phyloP scores from a whole-genome alignment of 2,888 invertebrate species.

The Andrena minutula region DNA sequence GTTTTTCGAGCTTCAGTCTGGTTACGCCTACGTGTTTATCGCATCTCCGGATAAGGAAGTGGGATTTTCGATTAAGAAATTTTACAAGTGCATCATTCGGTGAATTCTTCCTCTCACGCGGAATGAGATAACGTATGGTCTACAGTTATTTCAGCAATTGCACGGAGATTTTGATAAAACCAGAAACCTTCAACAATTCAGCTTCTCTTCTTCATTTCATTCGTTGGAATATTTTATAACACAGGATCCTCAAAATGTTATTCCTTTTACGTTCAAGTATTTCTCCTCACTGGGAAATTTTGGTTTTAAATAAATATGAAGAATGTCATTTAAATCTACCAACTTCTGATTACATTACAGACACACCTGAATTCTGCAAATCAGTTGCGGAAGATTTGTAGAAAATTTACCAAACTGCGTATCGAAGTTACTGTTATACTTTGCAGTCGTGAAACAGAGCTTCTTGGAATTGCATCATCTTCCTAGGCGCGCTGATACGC shows the following conservation, averaged over 20 bases:
- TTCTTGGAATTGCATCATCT: background rate
- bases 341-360: background rate
- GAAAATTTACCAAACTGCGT: background rate
- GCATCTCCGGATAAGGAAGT: slow-evolving; percentile 26
- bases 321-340: background rate
- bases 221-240: background rate
- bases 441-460: background rate
- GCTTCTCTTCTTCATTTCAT: background rate
- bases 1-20: background rate
- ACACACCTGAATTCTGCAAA: background rate
- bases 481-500: background rate
- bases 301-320: too few species aligned
- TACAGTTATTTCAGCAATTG: background rate
- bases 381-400: background rate
- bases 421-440: background rate
- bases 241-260: background rate
- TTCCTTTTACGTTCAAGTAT: background rate
- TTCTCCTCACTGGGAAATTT: too few species aligned
- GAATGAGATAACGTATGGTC: slow-evolving; percentile 9
- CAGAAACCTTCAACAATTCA: background rate
- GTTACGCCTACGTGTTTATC: background rate
- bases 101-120: background rate
- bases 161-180: slow-evolving; percentile 7
- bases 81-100: slow-evolving; percentile 10
- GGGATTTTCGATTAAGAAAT: slow-evolving; percentile 14